phyloP scores from a whole-genome alignment of 2,113 vertebrate species.

The western clawed frog (Xenopus tropicalis) region UCB_Xtro_10.0 CM004446.2:88830001-88830500 shows the following conservation, averaged over 20 bases:
- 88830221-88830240: background rate
- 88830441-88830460: conserved; percentile 38
- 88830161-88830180: background rate
- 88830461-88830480: conserved; percentile 34
- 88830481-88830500: conserved; percentile 4
- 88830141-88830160: too few relatives aligned
- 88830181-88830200: background rate
- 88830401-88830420: conserved; percentile 8
- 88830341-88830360: background rate
- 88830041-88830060: too few relatives aligned
- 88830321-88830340: background rate
- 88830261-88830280: background rate
- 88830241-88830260: background rate
- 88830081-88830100: too few relatives aligned
- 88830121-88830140: too few relatives aligned
- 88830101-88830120: too few relatives aligned
- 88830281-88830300: background rate
- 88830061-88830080: too few relatives aligned
- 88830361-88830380: conserved; percentile 4
- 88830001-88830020: too few relatives aligned
- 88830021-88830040: too few relatives aligned
- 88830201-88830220: background rate
- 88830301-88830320: background rate
- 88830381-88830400: background rate
- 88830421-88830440: conserved; percentile 7